Evolutionary conservation across 2,797 vertebrate species (phyloP).

Genomic region (Miichthys miiuy): DNA sequence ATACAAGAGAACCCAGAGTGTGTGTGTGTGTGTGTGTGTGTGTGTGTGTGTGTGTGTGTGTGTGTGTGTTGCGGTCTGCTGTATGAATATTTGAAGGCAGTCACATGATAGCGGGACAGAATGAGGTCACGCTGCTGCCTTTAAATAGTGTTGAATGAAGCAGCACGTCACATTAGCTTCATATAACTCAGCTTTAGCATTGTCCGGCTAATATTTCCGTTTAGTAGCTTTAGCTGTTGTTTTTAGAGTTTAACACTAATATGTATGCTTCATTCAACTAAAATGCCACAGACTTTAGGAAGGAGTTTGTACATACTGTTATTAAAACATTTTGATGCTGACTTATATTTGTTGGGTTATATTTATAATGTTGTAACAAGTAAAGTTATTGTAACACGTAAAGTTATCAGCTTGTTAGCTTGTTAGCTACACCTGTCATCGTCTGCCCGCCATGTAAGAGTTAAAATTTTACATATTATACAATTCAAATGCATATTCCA

Average conservation of each 20-base stretch:
- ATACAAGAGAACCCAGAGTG: too few relatives aligned
- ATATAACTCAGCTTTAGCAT: not conserved
- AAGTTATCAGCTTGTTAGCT: too few relatives aligned
- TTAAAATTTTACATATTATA: accelerated
- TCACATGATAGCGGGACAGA: conserved; percentile 4
- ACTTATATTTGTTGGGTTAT: not conserved
- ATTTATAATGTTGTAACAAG: too few relatives aligned
- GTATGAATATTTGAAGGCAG: not conserved
- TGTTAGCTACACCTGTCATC: not conserved
- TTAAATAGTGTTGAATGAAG: not conserved
- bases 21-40: too few relatives aligned
- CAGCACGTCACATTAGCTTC: not conserved
- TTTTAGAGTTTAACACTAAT: too few relatives aligned
- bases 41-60: too few relatives aligned
- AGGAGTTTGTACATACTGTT: not conserved
- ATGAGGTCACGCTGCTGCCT: conserved; percentile 5
- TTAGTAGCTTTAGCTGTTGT: not conserved
- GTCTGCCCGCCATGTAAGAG: too few relatives aligned
- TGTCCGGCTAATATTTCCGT: not conserved
- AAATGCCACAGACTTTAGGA: too few relatives aligned
- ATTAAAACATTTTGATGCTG: not conserved
- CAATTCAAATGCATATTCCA: not conserved
- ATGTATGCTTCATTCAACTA: not conserved
- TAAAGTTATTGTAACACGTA: too few relatives aligned
- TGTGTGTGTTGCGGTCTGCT: not conserved